A percentile compares a stretch with the other conserved stretches of the same genome.
Conservation (phyloP, 2,888 invertebrate genomes). For the Choristoneura rosaceana region DNA sequence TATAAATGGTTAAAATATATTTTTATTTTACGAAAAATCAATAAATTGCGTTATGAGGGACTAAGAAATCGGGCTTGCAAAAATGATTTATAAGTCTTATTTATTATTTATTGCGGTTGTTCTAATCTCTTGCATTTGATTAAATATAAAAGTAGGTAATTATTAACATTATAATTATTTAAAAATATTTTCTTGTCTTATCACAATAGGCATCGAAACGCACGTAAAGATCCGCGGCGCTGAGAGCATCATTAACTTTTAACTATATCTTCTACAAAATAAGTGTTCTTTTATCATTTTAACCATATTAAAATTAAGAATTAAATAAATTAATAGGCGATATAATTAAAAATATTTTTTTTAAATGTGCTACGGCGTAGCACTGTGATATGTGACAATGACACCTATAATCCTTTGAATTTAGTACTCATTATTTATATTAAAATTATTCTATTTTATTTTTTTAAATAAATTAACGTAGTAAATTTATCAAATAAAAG, state of each 20-base stretch:
- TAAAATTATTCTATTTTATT: too few species aligned
- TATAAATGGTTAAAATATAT: not conserved
- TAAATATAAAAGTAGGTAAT: not conserved
- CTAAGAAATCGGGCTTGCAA: not conserved
- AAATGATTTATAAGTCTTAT: not conserved
- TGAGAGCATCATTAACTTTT: not conserved
- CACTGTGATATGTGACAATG: not conserved
- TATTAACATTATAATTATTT: not conserved
- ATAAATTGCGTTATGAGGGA: not conserved
- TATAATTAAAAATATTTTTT: not conserved
- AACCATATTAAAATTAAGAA: not conserved
- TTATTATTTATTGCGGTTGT: not conserved
- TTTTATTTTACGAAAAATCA: not conserved
- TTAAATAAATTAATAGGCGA: not conserved
- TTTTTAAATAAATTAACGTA: not conserved
- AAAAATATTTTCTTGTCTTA: not conserved
- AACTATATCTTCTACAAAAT: not conserved
- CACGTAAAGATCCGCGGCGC: not conserved
- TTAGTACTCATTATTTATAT: not conserved
- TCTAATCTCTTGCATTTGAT: not conserved
- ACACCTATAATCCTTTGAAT: too few species aligned
- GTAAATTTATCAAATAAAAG: not conserved
- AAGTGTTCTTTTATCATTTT: not conserved
- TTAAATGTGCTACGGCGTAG: not conserved
- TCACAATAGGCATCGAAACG: not conserved